Evolutionary conservation across 2,888 invertebrate genomes (phyloP).

Genomic region (Phaonia tiefii): DNA sequence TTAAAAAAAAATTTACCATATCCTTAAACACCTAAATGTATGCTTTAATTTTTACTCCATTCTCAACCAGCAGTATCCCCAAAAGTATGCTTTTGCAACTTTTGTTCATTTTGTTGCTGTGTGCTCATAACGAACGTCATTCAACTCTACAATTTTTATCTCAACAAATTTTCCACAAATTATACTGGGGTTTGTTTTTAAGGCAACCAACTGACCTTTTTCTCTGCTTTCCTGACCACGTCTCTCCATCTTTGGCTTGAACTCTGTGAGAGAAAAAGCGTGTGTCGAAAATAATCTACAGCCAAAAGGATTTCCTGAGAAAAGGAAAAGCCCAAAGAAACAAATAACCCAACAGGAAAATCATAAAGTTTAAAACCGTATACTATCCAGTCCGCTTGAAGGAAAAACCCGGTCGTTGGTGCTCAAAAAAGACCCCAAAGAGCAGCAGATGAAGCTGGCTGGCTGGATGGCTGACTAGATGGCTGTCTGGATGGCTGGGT

Average conservation of each 20-base stretch:
- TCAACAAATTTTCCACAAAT: constrained; percentile 22
- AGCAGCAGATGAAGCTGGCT: neutral
- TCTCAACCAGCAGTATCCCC: too few relatives aligned
- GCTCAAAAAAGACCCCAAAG: neutral
- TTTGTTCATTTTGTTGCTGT: too few relatives aligned
- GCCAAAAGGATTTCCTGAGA: constrained; percentile 14
- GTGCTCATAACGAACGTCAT: too few relatives aligned
- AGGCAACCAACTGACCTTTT: constrained; percentile 24
- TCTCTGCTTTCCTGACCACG: neutral
- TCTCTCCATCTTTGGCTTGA: neutral
- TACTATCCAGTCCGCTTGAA: neutral
- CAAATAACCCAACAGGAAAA: constrained; percentile 15
- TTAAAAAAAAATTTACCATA: too few relatives aligned
- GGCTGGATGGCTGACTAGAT: neutral
- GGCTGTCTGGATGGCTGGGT: too few relatives aligned
- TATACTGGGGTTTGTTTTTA: neutral
- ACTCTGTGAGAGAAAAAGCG: neutral
- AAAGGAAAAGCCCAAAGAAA: neutral
- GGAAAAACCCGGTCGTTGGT: too few relatives aligned
- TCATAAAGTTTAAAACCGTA: constrained; percentile 16
- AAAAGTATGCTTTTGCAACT: too few relatives aligned
- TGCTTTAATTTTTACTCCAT: too few relatives aligned
- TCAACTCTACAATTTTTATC: too few relatives aligned
- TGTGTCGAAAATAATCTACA: constrained; percentile 16
- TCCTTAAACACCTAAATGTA: too few relatives aligned